Evolutionary conservation across 2,888 invertebrate species (phyloP).

Genomic region (Eledone cirrhosa): DNA sequence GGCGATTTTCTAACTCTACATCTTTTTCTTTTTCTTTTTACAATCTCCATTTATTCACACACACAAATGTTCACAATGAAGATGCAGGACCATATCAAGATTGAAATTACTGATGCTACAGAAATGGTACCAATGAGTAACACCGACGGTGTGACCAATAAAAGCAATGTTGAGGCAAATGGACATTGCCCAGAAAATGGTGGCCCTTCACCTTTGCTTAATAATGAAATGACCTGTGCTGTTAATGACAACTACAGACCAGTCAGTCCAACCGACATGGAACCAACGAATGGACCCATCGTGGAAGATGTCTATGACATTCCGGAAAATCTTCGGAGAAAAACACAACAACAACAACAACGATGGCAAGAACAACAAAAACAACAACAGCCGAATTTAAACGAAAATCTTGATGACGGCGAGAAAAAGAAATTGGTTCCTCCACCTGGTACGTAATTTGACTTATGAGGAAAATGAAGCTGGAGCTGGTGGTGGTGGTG

Average conservation of each 20-base stretch:
- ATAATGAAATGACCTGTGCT: not conserved
- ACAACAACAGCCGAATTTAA: not conserved
- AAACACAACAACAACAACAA: no score
- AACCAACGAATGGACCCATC: not conserved
- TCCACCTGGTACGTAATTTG: conserved; percentile 17
- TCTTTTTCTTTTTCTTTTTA: no score
- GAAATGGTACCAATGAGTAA: not conserved
- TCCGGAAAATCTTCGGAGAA: not conserved
- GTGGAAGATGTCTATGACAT: not conserved
- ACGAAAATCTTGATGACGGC: not conserved
- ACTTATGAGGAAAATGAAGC: not conserved
- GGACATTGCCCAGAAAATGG: not conserved
- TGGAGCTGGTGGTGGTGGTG: not conserved
- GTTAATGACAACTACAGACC: conserved; percentile 6
- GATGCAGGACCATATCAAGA: not conserved
- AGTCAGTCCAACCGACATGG: not conserved
- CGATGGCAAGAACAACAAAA: no score
- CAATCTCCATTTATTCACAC: no score
- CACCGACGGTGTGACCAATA: not conserved
- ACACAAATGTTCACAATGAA: not conserved
- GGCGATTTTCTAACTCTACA: no score
- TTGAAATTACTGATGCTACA: not conserved
- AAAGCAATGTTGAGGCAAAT: not conserved
- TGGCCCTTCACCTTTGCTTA: not conserved
- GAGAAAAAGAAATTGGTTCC: not conserved